Base-by-base conservation (phyloP, 1,140 invertebrate species). In the Musca vetustissima region DNA sequence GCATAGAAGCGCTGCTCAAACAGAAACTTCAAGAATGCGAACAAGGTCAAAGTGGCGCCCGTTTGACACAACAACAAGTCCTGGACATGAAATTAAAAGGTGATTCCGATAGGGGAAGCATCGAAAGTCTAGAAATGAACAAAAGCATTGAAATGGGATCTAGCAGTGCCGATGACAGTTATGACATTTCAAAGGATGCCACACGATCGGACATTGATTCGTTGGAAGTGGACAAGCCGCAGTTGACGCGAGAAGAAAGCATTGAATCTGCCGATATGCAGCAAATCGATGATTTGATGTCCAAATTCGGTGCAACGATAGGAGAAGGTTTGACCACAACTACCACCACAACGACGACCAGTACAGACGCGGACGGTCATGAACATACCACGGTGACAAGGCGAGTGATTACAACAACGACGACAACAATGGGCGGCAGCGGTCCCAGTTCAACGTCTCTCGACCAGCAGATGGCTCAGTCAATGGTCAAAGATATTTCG, bases 121-220 rank as follows among this genome's bases (percentile, higher is more conserved):
- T 85, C 14, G 87, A 88, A 72, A 88, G 87, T 73, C 79, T 88
- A 71, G 87, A 88, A 65, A 83, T 85, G 25, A 86, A 85, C 72
- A 84, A 83, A 48, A 81, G 83, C 71, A 76, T 83, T 25, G 85
- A 88, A 73, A 75, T 85, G 67, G 87, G 88, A 86, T 87, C 87
- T 14, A 85, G 86, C 59, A 89, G 87, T 76, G 87, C 87, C 11
- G 68, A 64, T 9, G 61, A 64, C 3, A 88, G 87, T 48, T 87
- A 89, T 68, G 89, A 90, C 75, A 83, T 86, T n/a, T 82, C 80
- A 0, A 82, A 81, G 53, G 80, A 81, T 67, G 76, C 78, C 15
- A 72, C 77, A 69, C 72, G 76, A 57, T 82, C 79, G 0, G 81
- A 83, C 47, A 73, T 79, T 15, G 81, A 83, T 24, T 83, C 81